phyloP scores from a whole-genome alignment of 1,140 invertebrate species.

The Sycobia sp. region DNA sequence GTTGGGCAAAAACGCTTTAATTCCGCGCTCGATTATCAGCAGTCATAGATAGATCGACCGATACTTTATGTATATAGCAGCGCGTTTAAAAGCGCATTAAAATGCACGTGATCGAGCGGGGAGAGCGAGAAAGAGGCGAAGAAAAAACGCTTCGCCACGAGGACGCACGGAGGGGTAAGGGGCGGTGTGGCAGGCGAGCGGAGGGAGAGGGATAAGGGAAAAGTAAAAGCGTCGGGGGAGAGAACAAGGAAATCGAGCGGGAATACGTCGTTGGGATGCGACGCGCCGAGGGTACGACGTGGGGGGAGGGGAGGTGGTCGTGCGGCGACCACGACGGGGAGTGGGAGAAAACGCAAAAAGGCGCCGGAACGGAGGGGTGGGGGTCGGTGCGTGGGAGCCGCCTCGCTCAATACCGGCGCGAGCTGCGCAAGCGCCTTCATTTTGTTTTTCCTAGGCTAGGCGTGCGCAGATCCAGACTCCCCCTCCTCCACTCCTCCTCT shows the following conservation, averaged over 20 bases:
- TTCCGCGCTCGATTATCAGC: constrained; percentile 33
- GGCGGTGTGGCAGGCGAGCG: no score
- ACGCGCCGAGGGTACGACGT: no score
- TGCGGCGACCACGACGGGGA: not conserved
- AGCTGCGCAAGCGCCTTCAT: constrained; percentile 59
- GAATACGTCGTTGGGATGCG: not conserved
- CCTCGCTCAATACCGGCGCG: constrained; percentile 54
- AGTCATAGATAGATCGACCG: constrained; percentile 38
- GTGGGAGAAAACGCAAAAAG: constrained; percentile 53
- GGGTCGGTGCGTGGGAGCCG: no score
- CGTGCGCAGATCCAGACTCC: not conserved
- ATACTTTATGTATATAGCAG: constrained; percentile 40
- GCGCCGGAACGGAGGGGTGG: no score
- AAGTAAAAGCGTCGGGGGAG: no score
- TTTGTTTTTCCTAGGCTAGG: constrained; percentile 55
- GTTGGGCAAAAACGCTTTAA: no score
- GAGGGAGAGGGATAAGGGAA: no score
- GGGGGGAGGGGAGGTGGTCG: not conserved
- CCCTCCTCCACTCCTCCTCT: no score
- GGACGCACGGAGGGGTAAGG: no score
- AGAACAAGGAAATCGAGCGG: constrained; percentile 3
- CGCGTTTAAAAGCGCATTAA: constrained; percentile 47
- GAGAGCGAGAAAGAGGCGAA: not conserved
- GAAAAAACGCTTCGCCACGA: no score
- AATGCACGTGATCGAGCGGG: constrained; percentile 19